Conservation (phyloP, 2,888 invertebrate species). For the Coenonympha arcania region DNA sequence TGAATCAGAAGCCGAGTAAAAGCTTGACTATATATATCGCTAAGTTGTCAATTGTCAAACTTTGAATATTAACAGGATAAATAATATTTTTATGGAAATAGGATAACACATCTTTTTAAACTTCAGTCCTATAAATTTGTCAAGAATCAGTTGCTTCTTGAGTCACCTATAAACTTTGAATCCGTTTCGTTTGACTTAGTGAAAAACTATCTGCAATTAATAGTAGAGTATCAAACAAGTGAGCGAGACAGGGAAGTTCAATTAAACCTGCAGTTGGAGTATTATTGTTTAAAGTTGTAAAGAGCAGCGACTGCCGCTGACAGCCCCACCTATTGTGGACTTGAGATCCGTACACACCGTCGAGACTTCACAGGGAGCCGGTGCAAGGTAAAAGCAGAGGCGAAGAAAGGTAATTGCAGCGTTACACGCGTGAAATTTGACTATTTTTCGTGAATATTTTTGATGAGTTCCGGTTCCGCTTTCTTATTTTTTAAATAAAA, state of each 20-base stretch:
- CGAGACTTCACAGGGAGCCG: slow-evolving; percentile 21
- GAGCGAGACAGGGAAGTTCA: slow-evolving; percentile 28
- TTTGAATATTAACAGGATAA: too few species aligned
- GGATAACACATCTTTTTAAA: not conserved
- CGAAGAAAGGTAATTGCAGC: not conserved
- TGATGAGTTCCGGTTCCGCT: too few species aligned
- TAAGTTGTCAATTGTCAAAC: too few species aligned
- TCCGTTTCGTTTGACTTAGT: not conserved
- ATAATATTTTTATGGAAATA: too few species aligned
- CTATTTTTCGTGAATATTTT: not conserved
- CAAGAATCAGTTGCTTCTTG: too few species aligned
- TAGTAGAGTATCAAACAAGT: slow-evolving; percentile 25
- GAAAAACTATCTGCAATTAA: slow-evolving; percentile 13
- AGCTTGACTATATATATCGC: too few species aligned
- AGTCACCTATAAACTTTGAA: not conserved
- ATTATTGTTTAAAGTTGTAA: slow-evolving; percentile 38
- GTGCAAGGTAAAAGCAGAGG: not conserved
- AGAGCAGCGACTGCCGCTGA: slow-evolving; percentile 34
- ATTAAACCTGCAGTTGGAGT: slow-evolving; percentile 34
- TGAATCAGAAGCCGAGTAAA: too few species aligned
- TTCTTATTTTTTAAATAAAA: too few species aligned
- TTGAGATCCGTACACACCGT: slow-evolving; percentile 30
- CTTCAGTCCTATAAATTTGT: too few species aligned
- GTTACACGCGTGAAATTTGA: not conserved
- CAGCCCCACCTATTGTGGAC: slow-evolving; percentile 38